A percentile compares a stretch with the other conserved stretches of the same genome.
Conservation (phyloP, 2,797 vertebrate species). For the Catostomus latipinnis region DNA sequence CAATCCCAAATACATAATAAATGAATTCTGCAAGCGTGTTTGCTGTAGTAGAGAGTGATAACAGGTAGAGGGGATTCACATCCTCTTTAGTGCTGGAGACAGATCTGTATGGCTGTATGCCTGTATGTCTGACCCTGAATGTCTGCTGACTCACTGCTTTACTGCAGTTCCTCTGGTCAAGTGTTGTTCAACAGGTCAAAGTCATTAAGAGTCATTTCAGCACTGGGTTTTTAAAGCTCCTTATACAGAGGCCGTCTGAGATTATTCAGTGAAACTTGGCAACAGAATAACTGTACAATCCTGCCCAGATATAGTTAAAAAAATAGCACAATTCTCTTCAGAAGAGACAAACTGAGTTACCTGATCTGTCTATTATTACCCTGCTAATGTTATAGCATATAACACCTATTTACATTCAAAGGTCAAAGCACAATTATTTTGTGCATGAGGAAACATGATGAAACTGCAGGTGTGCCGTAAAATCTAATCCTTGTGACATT, state of each 20-base stretch:
- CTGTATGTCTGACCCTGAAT: constrained; percentile 4
- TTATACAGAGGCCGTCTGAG: no score
- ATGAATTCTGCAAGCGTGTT: background rate
- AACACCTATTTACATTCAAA: constrained; percentile 14
- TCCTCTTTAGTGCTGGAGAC: background rate
- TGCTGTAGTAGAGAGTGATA: background rate
- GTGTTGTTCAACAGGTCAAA: background rate
- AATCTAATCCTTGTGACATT: constrained; percentile 38
- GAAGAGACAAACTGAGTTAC: background rate
- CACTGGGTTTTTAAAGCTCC: no score
- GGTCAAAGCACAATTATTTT: background rate
- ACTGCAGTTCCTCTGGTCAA: no score
- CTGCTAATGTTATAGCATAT: background rate
- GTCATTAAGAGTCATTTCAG: constrained; percentile 10
- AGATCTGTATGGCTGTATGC: background rate
- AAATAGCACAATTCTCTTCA: background rate
- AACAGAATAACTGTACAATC: background rate
- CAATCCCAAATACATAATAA: background rate
- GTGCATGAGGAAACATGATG: background rate
- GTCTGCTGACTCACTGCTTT: no score
- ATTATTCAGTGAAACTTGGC: background rate
- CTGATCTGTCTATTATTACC: no score
- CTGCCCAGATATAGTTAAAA: background rate
- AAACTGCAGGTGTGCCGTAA: background rate
- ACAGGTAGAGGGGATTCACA: background rate